Percentiles rank a stretch among this genome's conserved stretches.
Conservation (phyloP, 1,140 invertebrate genomes). For the Bombus turneri region DNA sequence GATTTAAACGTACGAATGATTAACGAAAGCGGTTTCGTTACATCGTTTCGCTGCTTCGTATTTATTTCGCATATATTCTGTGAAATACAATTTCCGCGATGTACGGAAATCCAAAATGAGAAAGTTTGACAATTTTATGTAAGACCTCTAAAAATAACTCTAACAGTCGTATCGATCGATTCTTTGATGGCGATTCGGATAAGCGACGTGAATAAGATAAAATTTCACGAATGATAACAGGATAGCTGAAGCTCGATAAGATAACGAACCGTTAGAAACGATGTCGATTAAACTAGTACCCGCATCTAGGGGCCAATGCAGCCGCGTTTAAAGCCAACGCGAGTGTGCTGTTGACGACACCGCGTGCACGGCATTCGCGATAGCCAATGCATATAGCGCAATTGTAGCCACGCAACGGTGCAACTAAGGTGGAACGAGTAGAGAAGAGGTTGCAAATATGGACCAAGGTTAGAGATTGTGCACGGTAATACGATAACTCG, state of each 20-base stretch:
- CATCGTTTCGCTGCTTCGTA: too few species aligned
- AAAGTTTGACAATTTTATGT: too few species aligned
- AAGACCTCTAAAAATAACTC: too few species aligned
- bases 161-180: too few species aligned
- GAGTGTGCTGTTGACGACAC: not conserved
- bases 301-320: not conserved
- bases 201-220: too few species aligned
- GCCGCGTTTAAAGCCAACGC: not conserved
- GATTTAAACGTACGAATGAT: not conserved
- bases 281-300: constrained; percentile 11
- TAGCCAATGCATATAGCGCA: not conserved
- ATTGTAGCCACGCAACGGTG: constrained; percentile 39
- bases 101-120: too few species aligned
- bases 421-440: constrained; percentile 28
- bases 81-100: too few species aligned
- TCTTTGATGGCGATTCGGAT: too few species aligned
- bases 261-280: not conserved
- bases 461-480: constrained; percentile 73
- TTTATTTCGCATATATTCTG: too few species aligned
- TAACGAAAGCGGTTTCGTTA: not conserved
- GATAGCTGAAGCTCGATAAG: constrained; percentile 8
- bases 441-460: constrained; percentile 69
- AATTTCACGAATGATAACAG: not conserved
- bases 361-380: not conserved
- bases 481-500: constrained; percentile 62